Evolutionary conservation across 1,140 invertebrate genomes (phyloP).

Genomic region (Dendrolimus kikuchii): DNA sequence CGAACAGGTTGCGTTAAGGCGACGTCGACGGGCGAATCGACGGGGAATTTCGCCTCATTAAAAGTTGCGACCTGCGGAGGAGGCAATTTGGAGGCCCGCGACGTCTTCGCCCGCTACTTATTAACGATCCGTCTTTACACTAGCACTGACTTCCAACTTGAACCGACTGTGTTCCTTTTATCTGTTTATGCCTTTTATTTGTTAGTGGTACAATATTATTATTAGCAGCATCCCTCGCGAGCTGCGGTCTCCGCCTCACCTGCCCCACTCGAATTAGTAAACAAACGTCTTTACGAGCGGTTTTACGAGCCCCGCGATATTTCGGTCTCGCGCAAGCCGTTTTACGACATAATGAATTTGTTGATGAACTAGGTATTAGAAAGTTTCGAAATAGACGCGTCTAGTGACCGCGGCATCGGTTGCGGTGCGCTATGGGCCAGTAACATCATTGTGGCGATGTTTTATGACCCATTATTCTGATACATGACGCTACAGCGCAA

Average conservation of each 20-base stretch:
- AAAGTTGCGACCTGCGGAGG: conserved; percentile 64
- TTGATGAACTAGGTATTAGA: conserved; percentile 69
- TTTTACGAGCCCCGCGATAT: conserved; percentile 67
- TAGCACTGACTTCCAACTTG: conserved; percentile 15
- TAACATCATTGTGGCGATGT: conserved; percentile 5
- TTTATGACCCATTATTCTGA: conserved; percentile 8
- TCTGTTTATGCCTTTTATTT: conserved; percentile 31
- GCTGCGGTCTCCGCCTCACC: conserved; percentile 41
- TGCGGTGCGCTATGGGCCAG: conserved; percentile 5
- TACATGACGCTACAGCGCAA: too few species aligned
- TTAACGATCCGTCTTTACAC: conserved; percentile 46
- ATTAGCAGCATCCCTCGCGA: conserved; percentile 53
- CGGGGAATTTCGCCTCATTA: conserved; percentile 68
- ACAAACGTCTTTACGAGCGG: conserved; percentile 69
- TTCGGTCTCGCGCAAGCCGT: conserved; percentile 63
- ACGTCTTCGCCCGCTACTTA: conserved; percentile 45
- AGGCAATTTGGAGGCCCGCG: conserved; percentile 56
- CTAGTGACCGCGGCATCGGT: conserved; percentile 35
- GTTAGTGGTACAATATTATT: conserved; percentile 41
- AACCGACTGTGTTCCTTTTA: conserved; percentile 14
- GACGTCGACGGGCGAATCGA: conserved; percentile 48
- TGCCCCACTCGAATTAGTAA: conserved; percentile 70
- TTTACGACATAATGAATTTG: conserved; percentile 72
- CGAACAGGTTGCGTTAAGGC: conserved; percentile 69
- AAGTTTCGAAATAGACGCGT: conserved; percentile 63